Conservation (phyloP, 2,888 invertebrate species). For the Brachypterus glaber region DNA sequence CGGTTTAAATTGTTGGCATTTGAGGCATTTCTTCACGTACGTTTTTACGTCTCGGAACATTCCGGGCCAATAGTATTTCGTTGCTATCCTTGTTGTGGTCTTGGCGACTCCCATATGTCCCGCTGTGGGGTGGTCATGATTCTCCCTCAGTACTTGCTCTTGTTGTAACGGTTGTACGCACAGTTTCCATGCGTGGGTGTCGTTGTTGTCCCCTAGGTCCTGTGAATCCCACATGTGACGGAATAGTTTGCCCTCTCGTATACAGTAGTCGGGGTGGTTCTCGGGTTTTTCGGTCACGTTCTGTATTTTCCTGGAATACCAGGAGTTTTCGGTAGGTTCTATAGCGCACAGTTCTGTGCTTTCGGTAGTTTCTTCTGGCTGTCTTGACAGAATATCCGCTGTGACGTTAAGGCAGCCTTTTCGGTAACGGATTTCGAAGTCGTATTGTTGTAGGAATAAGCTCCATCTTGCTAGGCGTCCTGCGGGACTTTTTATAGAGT, state of each 20-base stretch:
- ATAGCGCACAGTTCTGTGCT: background rate
- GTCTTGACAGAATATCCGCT: background rate
- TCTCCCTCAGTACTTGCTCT: background rate
- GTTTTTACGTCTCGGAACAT: constrained; percentile 18
- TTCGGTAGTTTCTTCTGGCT: background rate
- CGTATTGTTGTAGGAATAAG: constrained; percentile 8
- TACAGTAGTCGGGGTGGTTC: background rate
- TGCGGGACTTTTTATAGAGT: constrained; percentile 9
- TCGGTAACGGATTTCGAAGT: constrained; percentile 12
- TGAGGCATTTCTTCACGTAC: constrained; percentile 17
- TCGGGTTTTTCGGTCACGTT: background rate
- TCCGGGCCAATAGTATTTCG: constrained; percentile 20
- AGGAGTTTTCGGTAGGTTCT: background rate
- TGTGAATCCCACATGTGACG: background rate
- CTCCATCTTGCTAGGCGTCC: constrained; percentile 13
- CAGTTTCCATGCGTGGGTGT: too few relatives aligned
- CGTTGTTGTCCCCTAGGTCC: background rate
- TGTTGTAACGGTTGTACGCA: too few relatives aligned
- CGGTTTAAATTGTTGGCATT: constrained; percentile 21
- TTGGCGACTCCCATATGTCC: constrained; percentile 11
- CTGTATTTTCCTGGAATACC: background rate
- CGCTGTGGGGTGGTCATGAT: constrained; percentile 11
- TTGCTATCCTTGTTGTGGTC: constrained; percentile 16
- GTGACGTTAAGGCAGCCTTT: constrained; percentile 5
- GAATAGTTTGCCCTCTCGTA: background rate